These are phyloP conservation scores for Paedocypris sp. DNA, from an alignment of 2,113 vertebrate genomes.

Conservation along the genomic window DNA sequence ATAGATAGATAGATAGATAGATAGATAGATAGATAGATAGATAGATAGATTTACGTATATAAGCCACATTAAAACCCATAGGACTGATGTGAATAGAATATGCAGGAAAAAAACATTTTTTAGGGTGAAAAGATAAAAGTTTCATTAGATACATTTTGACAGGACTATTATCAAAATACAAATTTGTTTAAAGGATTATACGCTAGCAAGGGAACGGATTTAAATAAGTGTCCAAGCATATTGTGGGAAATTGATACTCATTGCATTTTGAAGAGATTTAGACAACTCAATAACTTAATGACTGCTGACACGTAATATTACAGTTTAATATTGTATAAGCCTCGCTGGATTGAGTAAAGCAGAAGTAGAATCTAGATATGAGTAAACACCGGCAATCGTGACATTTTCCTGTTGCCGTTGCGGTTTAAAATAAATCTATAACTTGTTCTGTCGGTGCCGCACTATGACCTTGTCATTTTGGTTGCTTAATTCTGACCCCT, in stretches of 20 bases:
- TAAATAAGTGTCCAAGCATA: conserved; percentile 18
- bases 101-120: neutral
- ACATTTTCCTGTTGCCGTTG: neutral
- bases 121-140: neutral
- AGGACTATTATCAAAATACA: neutral
- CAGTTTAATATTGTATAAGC: too few relatives aligned
- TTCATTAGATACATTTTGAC: neutral
- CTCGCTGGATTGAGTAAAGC: neutral
- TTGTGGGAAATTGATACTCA: conserved; percentile 5
- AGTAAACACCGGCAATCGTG: neutral
- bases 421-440: neutral
- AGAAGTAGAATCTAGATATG: neutral
- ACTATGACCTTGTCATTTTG: neutral
- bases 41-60: too few relatives aligned
- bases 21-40: too few relatives aligned
- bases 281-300: neutral
- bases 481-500: neutral
- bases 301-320: neutral
- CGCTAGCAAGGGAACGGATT: neutral
- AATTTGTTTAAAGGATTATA: neutral
- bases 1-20: too few relatives aligned
- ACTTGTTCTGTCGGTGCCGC: neutral
- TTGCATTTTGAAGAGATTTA: neutral
- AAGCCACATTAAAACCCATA: too few relatives aligned
- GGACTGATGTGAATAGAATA: neutral